Evolutionary conservation across 23 tunicate genomes (phyloP).

Genomic region (Ascidia mentula): DNA sequence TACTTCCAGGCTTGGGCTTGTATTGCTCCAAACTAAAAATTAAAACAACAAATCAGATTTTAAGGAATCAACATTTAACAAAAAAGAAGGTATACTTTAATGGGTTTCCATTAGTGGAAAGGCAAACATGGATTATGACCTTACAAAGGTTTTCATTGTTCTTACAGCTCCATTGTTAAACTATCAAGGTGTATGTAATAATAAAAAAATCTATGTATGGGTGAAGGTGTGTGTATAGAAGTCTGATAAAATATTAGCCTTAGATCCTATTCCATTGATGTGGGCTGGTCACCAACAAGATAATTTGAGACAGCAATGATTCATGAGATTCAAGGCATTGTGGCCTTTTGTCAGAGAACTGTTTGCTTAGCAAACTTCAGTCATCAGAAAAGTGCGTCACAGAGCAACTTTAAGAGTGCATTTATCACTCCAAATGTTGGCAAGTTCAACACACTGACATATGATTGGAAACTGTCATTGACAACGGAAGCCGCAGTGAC

Average conservation of each 20-base stretch:
- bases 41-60: neutral
- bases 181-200: neutral
- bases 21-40: slow-evolving; percentile 15
- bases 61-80: too few relatives aligned
- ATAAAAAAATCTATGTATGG: too few relatives aligned
- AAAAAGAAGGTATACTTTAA: neutral
- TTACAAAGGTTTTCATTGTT: too few relatives aligned
- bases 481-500: neutral
- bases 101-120: neutral
- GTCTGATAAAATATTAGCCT: neutral
- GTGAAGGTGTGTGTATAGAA: neutral
- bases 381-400: neutral
- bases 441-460: slow-evolving; percentile 4
- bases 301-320: neutral
- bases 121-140: too few relatives aligned
- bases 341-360: neutral
- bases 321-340: neutral
- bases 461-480: neutral
- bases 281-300: neutral
- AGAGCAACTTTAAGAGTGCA: neutral
- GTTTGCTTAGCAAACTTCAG: neutral
- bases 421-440: neutral
- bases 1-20: slow-evolving; percentile 36
- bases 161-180: too few relatives aligned
- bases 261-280: neutral